Percentiles rank a stretch among this genome's conserved stretches.
Evolutionary conservation across 2,797 vertebrate species (phyloP).

Genomic region (Cyprinodon diabolis): DNA sequence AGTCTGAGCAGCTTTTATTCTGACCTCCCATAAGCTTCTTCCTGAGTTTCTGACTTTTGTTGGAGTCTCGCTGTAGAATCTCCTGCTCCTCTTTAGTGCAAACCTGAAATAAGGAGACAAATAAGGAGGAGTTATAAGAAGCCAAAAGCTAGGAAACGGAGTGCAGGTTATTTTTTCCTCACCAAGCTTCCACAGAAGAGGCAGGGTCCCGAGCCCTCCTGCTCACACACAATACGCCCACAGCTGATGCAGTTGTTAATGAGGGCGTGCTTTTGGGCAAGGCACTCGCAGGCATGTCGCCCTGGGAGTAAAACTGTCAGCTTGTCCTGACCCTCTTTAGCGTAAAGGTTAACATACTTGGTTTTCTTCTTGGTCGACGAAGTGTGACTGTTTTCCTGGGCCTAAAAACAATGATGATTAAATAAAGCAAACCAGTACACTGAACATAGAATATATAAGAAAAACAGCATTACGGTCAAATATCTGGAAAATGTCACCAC

Average conservation of each 20-base stretch:
- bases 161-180: slow-evolving; percentile 12
- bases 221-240: slow-evolving; percentile 94
- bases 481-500: neutral
- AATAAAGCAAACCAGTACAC: neutral
- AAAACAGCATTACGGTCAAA: neutral
- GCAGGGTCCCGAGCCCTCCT: slow-evolving; percentile 96
- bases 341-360: slow-evolving; percentile 91
- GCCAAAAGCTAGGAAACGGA: neutral
- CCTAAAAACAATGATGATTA: slow-evolving; percentile 66
- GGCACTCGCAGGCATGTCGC: slow-evolving; percentile 90
- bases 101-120: slow-evolving; percentile 78
- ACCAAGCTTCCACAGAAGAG: slow-evolving; percentile 94
- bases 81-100: slow-evolving; percentile 96
- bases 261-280: slow-evolving; percentile 95
- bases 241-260: slow-evolving; percentile 96
- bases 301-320: slow-evolving; percentile 90
- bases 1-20: slow-evolving; percentile 23
- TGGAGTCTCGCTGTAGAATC: slow-evolving; percentile 94
- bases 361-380: slow-evolving; percentile 89
- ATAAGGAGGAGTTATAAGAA: neutral
- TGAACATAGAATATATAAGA: neutral
- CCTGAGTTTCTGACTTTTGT: slow-evolving; percentile 96
- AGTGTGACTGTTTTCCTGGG: slow-evolving; percentile 79
- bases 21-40: slow-evolving; percentile 96
- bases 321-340: slow-evolving; percentile 91